These are phyloP conservation scores for Archivesica marissinica DNA, from an alignment of 1,140 invertebrate species.

Conservation along the genomic window DNA sequence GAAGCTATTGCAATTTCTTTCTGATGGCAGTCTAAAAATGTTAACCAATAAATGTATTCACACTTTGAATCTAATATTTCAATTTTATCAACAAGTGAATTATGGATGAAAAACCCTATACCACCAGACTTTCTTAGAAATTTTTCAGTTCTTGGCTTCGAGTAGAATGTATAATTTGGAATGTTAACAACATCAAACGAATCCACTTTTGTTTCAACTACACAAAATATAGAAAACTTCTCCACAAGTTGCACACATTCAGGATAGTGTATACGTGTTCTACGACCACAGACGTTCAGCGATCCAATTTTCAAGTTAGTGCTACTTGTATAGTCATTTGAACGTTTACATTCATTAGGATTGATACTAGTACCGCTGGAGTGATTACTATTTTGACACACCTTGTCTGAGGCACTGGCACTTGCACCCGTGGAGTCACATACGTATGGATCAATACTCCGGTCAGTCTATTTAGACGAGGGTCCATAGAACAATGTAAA, in stretches of 20 bases:
- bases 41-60: conserved; percentile 5
- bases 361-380: no score
- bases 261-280: neutral
- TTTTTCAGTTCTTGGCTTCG: no score
- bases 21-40: neutral
- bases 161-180: neutral
- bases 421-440: no score
- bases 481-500: no score
- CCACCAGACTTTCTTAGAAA: no score
- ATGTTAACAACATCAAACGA: neutral
- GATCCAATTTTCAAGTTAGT: neutral
- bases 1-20: neutral
- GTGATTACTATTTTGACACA: no score
- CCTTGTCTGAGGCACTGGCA: no score
- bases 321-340: no score
- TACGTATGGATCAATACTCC: no score
- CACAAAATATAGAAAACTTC: neutral
- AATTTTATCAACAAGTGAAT: neutral
- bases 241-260: neutral
- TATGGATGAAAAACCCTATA: neutral
- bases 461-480: no score
- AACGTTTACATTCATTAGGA: no score
- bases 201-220: neutral
- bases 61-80: neutral
- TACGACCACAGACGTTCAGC: neutral